Base-by-base conservation (phyloP, 2,888 invertebrate species). In the Parnassius smintheus region DNA sequence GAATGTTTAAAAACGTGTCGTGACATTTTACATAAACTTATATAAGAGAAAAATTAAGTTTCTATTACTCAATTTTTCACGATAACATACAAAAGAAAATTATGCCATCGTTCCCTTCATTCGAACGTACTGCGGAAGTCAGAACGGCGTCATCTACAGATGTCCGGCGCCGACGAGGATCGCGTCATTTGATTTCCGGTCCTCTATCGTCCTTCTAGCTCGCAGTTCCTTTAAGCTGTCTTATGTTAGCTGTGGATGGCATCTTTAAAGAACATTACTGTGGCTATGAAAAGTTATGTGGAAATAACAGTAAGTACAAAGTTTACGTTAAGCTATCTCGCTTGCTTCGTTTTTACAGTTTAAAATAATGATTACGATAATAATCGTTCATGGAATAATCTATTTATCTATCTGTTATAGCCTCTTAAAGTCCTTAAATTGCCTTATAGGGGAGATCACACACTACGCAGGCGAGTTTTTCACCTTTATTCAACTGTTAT, bases 101-200 rank as follows among this genome's bases (percentile, higher is more conserved):
- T 22, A 50, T 54, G 54, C n/a, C 55, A 55, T 18, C 11, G 53
- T 53, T 60, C 42, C 44, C 35, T 64, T 57, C 51, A 60, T 12
- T 13, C 44, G 49, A 48, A 44, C 25, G 41, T n/a, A 35, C 4
- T 35, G 46, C 57, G 66, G 62, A 65, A 61, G 56, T 56, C n/a
- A 57, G 62, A 65, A 66, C 56, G 67, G 61, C 61, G 57, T 69
- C 68, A 68, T 66, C 63, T 57, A 55, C 69, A 69, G 68, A 67
- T 68, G 66, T 73, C 74, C 74, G 70, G 70, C 59, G 65, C 66
- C 61, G 59, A 65, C 70, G 70, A 65, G 65, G 66, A 68, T 68
- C 61, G 66, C 68, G 65, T 72, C 73, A 72, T 71, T 71, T 68
- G 72, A 74, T 74, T 72, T 74, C 74, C 74, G 70, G 58, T 53